phyloP scores from a whole-genome alignment of 2,888 invertebrate genomes.

The Phragmatobia fuliginosa region DNA sequence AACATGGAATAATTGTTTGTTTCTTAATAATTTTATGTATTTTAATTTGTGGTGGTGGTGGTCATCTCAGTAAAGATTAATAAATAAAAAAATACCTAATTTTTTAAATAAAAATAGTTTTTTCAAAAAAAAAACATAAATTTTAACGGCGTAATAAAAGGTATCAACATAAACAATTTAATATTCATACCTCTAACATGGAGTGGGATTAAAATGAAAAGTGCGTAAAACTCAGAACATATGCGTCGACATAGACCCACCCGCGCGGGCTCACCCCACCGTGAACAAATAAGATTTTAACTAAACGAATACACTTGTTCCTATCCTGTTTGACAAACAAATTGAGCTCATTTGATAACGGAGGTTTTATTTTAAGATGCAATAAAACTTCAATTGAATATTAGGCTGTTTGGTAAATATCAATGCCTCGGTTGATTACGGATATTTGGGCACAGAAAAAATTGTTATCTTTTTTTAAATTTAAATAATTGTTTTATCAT shows the following conservation, averaged over 20 bases:
- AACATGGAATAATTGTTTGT: no score
- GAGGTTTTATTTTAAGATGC: slow-evolving; percentile 28
- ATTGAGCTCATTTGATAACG: slow-evolving; percentile 49
- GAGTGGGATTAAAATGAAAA: slow-evolving; percentile 80
- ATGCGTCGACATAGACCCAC: slow-evolving; percentile 57
- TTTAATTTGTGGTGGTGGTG: no score
- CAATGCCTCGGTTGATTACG: slow-evolving; percentile 18
- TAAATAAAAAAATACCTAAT: no score
- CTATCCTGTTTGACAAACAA: slow-evolving; percentile 45
- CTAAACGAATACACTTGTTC: slow-evolving; percentile 57
- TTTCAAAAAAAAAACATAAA: slow-evolving; percentile 18
- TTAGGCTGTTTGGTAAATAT: slow-evolving; percentile 28
- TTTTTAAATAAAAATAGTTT: not conserved
- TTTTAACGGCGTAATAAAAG: slow-evolving; percentile 6
- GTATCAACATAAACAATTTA: slow-evolving; percentile 10
- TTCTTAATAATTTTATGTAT: no score
- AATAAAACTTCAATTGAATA: slow-evolving; percentile 16
- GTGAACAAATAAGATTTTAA: slow-evolving; percentile 62
- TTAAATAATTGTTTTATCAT: no score
- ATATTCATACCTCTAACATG: slow-evolving; percentile 42
- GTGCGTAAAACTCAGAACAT: slow-evolving; percentile 80
- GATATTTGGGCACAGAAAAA: not conserved
- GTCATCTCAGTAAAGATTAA: no score
- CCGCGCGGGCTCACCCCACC: slow-evolving; percentile 57
- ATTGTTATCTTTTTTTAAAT: not conserved